These are phyloP conservation scores for Hipposideros larvatus DNA, from an alignment of 2,797 vertebrate genomes.

Conservation along the genomic window DNA sequence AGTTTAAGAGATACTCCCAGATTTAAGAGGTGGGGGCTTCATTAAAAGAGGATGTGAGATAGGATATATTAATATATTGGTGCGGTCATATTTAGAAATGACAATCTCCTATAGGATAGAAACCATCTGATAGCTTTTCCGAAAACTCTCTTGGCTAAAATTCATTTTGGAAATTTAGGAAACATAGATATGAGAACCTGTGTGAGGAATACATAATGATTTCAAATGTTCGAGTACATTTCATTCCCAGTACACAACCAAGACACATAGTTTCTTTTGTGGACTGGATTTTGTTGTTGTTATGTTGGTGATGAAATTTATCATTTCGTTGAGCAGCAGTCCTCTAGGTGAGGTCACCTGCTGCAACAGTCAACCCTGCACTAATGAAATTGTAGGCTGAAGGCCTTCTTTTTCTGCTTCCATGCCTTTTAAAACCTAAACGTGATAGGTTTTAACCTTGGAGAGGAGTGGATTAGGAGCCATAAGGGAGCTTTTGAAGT, in stretches of 20 bases:
- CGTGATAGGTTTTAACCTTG: not conserved
- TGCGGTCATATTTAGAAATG: not conserved
- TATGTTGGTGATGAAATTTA: not conserved
- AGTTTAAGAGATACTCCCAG: not conserved
- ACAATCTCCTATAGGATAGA: not conserved
- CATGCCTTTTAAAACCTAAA: not conserved
- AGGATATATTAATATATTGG: too few species aligned
- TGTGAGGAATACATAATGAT: not conserved
- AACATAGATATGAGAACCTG: not conserved
- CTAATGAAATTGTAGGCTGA: not conserved
- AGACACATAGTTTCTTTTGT: not conserved
- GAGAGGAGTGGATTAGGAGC: not conserved
- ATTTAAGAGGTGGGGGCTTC: not conserved
- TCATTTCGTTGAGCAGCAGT: not conserved
- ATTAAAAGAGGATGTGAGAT: not conserved
- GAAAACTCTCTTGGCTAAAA: not conserved
- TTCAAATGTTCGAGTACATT: not conserved
- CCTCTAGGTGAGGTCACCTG: not conserved
- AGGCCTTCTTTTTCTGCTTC: not conserved
- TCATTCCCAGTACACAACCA: not conserved
- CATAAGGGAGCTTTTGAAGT: not conserved
- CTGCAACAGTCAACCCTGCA: not conserved
- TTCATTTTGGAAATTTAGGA: not conserved
- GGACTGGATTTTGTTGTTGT: not conserved
- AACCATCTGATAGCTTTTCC: not conserved